Percentiles rank a stretch among this genome's conserved stretches.
Evolutionary conservation across 2,113 vertebrate species (phyloP).

Genomic region (Clupea harengus): DNA sequence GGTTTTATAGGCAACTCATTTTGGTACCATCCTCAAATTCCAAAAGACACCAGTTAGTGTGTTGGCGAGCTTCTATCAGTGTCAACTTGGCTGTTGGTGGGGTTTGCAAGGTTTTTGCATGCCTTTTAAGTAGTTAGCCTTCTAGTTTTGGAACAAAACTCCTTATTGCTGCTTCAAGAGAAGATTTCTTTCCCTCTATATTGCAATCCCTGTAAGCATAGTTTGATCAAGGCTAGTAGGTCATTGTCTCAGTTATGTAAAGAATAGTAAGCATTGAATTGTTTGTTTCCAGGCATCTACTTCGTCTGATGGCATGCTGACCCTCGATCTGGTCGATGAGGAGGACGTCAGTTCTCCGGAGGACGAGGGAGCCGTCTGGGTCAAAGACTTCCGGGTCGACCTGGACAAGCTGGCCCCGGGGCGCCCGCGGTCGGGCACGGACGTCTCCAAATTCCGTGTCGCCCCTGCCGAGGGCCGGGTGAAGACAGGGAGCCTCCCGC

Average conservation of each 20-base stretch:
- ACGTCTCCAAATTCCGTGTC: constrained; percentile 60
- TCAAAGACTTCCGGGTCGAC: constrained; percentile 76
- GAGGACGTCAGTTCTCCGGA: constrained; percentile 78
- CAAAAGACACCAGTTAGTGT: no score
- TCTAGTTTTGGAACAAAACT: no score
- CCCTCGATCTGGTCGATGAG: constrained; percentile 91
- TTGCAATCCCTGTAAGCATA: neutral
- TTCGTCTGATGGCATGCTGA: constrained; percentile 88
- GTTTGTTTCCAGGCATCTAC: constrained; percentile 79
- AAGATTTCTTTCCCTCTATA: neutral
- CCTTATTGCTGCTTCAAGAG: no score
- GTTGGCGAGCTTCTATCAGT: no score
- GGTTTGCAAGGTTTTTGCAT: no score
- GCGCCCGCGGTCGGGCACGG: constrained; percentile 77
- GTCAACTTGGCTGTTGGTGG: no score
- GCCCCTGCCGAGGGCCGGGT: constrained; percentile 56
- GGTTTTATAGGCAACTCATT: no score
- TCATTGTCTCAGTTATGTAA: neutral
- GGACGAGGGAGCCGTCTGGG: constrained; percentile 68
- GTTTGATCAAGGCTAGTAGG: neutral
- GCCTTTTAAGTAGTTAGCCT: no score
- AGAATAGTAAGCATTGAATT: neutral
- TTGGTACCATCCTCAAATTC: no score
- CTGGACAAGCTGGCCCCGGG: constrained; percentile 68
- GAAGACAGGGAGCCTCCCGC: constrained; percentile 71